A percentile compares a stretch with the other conserved stretches of the same genome.
Conservation (phyloP, 2,113 vertebrate genomes). For the Paralichthys olivaceus region DNA sequence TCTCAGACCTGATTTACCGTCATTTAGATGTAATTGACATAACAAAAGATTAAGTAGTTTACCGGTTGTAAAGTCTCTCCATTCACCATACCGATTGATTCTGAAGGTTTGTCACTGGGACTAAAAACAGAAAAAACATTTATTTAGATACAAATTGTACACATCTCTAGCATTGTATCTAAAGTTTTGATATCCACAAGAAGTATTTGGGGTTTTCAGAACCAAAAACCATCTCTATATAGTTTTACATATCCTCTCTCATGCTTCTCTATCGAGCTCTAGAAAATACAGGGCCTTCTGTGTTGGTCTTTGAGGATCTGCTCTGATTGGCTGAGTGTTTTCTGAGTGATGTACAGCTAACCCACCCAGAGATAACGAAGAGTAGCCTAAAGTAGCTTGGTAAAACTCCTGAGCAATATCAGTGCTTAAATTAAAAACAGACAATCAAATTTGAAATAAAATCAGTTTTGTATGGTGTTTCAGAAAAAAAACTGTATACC, state of each 20-base stretch:
- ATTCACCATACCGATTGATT: slow-evolving; percentile 94
- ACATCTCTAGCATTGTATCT: not conserved
- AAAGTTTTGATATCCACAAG: not conserved
- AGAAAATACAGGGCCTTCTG: no score
- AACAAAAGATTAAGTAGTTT: slow-evolving; percentile 3
- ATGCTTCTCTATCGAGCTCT: no score
- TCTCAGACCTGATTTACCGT: not conserved
- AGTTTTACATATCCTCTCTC: no score
- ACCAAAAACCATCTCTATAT: no score
- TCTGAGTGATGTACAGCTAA: no score
- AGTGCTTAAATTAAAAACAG: no score
- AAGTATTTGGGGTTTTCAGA: not conserved
- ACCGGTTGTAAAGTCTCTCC: slow-evolving; percentile 97
- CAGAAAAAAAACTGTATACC: no score
- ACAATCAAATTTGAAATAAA: not conserved
- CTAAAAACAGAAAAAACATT: slow-evolving; percentile 78
- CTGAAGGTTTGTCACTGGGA: slow-evolving; percentile 95
- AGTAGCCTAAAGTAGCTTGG: no score
- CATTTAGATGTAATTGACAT: not conserved
- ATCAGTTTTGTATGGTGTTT: not conserved
- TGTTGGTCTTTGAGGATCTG: no score
- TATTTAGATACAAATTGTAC: not conserved
- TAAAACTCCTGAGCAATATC: no score
- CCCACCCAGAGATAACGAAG: no score
- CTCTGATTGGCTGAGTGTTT: no score